Base-by-base conservation (phyloP, 2,797 vertebrate species). In the Neosilurus mollespiculum region DNA sequence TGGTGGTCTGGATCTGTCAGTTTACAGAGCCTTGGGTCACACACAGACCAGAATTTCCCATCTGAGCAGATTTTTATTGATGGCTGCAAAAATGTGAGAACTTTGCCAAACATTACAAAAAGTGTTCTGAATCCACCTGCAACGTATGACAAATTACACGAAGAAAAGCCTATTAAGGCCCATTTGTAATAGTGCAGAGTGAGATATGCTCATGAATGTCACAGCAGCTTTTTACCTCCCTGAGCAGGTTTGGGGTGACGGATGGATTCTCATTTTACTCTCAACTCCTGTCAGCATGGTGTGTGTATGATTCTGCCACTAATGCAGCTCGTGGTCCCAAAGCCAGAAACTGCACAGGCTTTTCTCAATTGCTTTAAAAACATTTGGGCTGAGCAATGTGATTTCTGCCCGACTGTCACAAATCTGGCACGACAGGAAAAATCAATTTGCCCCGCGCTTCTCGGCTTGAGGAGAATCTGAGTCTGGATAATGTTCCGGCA, bases 341-440 rank as follows among this genome's bases (percentile, higher is more conserved):
- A 71, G 78, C 78, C 78, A 81, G 71, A 81, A 84, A 79, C 71
- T 80, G 81, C 69, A 12, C 86, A 87, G 86, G 88, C 87, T 65
- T 65, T 89, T 88, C 87, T 81, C 91, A 90, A 92, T 90, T 90
- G 91, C 90, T 92, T 93, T 84, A 90, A 90, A 92, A 90, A 89
- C 90, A 89, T 87, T 90, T 88, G 67, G 87, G 87, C 88, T 93
- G 93, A 93, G 92, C 92, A 91, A 94, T 93, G 93, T 93, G 92
- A 94, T 93, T 94, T 94, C 92, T 93, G 92, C 92, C 91, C 87
- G 89, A 93, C 92, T 93, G 94, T 94, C 94, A 93, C 93, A 94
- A 94, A 94, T 94, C 94, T 93, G 92, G 92, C 92, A 90, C 92
- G 93, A 93, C 93, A 93, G 93, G 92, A 94, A 94, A 85, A 94